Conservation (phyloP, 2,888 invertebrate genomes). For the Hanleya hanleyi region DNA sequence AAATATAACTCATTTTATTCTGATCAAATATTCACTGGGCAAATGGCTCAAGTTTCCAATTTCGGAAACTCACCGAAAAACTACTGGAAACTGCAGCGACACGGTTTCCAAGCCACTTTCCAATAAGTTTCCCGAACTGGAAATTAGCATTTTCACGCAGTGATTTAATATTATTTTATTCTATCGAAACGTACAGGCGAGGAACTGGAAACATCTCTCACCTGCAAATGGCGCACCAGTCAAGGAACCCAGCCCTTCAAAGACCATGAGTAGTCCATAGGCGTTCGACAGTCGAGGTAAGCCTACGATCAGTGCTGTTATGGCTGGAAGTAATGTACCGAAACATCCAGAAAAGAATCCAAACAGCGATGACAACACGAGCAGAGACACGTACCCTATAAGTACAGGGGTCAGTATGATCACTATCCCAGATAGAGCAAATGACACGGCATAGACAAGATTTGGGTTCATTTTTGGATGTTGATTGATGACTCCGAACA, state of each 20-base stretch:
- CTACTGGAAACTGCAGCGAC: no score
- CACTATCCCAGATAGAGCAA: constrained; percentile 41
- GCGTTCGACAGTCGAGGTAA: constrained; percentile 46
- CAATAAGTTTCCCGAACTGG: no score
- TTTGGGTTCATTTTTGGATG: constrained; percentile 33
- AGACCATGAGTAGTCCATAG: constrained; percentile 49
- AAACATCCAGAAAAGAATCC: constrained; percentile 48
- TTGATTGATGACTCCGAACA: constrained; percentile 43
- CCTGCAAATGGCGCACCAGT: constrained; percentile 55
- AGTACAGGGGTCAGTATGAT: constrained; percentile 37
- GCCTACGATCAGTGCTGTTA: constrained; percentile 45
- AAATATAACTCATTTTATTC: no score
- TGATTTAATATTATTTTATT: no score
- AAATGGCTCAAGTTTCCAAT: no score
- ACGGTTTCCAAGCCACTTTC: no score
- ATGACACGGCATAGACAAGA: constrained; percentile 39
- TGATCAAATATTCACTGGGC: no score
- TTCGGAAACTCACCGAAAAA: no score
- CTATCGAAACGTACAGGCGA: no score
- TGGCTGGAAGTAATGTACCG: constrained; percentile 44
- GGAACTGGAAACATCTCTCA: no score
- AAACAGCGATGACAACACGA: constrained; percentile 40
- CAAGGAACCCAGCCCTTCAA: constrained; percentile 48
- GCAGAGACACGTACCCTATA: constrained; percentile 33
- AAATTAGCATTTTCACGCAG: no score